These are phyloP conservation scores for Dinocampus coccinellae DNA, from an alignment of 2,888 invertebrate genomes.

Conservation along the genomic window DNA sequence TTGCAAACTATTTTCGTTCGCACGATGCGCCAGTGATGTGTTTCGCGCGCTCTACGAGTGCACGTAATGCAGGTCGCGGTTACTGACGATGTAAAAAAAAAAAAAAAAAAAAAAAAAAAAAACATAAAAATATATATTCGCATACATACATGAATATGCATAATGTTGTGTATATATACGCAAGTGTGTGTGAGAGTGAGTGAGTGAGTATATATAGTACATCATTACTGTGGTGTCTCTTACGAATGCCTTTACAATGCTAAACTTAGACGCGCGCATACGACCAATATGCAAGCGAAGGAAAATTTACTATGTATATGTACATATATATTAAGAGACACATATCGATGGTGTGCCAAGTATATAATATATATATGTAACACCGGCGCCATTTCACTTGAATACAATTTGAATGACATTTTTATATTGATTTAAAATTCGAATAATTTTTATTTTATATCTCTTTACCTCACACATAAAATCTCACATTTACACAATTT, in stretches of 20 bases:
- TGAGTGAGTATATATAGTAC: neutral
- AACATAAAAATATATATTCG: slow-evolving; percentile 8
- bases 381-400: slow-evolving; percentile 21
- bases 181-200: neutral
- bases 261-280: slow-evolving; percentile 30
- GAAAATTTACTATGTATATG: neutral
- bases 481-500: too few species aligned
- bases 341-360: slow-evolving; percentile 24
- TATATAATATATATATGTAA: neutral
- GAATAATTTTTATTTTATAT: neutral
- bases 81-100: slow-evolving; percentile 53
- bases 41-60: slow-evolving; percentile 39
- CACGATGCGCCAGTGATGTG: slow-evolving; percentile 39
- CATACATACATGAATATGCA: neutral
- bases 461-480: too few species aligned
- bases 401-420: neutral
- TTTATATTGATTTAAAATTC: neutral
- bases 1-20: slow-evolving; percentile 53
- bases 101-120: slow-evolving; percentile 40
- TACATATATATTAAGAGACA: neutral
- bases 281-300: slow-evolving; percentile 31
- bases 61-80: slow-evolving; percentile 62
- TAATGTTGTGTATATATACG: neutral
- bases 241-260: slow-evolving; percentile 28
- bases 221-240: slow-evolving; percentile 12